Percentiles rank a stretch among this genome's conserved stretches.
phyloP scores from a whole-genome alignment of 1,140 invertebrate genomes.

The Pantala flavescens region DNA sequence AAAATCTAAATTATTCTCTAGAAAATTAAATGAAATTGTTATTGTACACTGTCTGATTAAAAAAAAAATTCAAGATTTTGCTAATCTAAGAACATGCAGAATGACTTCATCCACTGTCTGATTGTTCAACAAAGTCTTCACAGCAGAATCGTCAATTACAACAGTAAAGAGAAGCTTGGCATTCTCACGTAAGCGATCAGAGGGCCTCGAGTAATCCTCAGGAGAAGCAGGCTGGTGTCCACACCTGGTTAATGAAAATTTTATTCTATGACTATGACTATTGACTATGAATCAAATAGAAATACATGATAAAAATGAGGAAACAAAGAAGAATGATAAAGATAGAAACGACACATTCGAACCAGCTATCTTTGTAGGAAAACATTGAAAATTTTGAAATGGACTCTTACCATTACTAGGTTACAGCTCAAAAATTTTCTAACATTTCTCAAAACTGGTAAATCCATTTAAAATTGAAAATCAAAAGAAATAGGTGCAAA shows the following conservation, averaged over 20 bases:
- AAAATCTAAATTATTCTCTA: not conserved
- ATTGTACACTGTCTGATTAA: not conserved
- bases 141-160: constrained; percentile 62
- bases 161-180: constrained; percentile 62
- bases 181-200: constrained; percentile 58
- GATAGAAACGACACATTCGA: too few relatives aligned
- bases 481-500: too few relatives aligned
- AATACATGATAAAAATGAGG: constrained; percentile 27
- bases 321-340: not conserved
- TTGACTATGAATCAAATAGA: too few relatives aligned
- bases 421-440: too few relatives aligned
- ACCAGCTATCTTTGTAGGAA: too few relatives aligned
- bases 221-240: constrained; percentile 50
- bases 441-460: too few relatives aligned
- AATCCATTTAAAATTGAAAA: too few relatives aligned
- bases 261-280: too few relatives aligned
- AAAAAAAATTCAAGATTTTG: constrained; percentile 31
- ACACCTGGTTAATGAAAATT: constrained; percentile 37
- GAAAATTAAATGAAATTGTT: not conserved
- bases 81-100: constrained; percentile 55
- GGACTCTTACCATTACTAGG: too few relatives aligned
- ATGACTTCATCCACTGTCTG: constrained; percentile 75
- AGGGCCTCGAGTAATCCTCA: constrained; percentile 45
- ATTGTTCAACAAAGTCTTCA: constrained; percentile 61
- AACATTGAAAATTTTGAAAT: too few relatives aligned